Percentiles rank a stretch among this genome's conserved stretches.
These are phyloP conservation scores for Archegozetes longisetosus DNA, from an alignment of 1,140 invertebrate genomes.

Conservation along the genomic window DNA sequence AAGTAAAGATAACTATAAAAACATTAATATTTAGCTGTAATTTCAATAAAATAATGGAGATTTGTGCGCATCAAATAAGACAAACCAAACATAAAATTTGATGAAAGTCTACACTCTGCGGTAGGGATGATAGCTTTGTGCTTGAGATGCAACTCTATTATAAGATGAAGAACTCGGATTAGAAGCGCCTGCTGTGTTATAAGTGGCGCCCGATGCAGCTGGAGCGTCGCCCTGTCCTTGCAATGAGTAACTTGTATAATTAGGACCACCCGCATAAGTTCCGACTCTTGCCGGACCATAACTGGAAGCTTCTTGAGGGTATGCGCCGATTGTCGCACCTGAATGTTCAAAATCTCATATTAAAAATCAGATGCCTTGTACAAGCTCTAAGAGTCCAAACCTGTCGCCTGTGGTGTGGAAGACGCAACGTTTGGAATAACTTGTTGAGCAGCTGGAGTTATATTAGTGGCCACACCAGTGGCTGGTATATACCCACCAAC, in stretches of 20 bases:
- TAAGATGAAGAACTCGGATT: conserved; percentile 2
- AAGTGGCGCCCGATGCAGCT: background rate
- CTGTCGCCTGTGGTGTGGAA: background rate
- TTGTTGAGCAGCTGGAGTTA: background rate
- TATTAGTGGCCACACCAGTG: background rate
- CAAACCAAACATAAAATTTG: background rate
- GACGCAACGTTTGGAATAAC: background rate
- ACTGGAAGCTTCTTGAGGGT: background rate
- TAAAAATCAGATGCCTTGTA: no score
- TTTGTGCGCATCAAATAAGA: background rate
- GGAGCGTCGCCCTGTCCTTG: background rate
- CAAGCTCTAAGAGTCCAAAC: no score
- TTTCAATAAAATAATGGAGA: no score
- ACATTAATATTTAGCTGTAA: no score
- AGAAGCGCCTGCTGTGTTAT: background rate
- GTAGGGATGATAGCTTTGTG: conserved; percentile 27
- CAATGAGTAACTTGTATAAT: background rate
- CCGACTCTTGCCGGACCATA: background rate
- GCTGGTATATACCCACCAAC: background rate
- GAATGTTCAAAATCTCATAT: no score
- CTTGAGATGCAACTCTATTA: conserved; percentile 10
- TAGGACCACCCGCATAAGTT: background rate
- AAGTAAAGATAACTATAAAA: no score
- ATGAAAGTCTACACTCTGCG: conserved; percentile 15
- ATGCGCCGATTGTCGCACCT: background rate